Evolutionary conservation across 2,113 vertebrate species (phyloP).

Genomic region (Potamarius usumacintae): DNA sequence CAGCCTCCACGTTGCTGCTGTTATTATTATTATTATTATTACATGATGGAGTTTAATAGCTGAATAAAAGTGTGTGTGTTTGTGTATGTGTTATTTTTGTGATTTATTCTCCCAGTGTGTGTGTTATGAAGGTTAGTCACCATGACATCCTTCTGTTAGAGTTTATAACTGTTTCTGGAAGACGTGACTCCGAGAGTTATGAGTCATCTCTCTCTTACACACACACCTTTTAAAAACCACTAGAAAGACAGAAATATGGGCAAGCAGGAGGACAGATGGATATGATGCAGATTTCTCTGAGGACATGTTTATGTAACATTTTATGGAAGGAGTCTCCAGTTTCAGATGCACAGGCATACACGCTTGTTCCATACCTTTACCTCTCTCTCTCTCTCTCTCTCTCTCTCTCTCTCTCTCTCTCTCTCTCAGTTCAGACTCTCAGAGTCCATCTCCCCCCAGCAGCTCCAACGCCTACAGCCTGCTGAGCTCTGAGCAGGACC

Average conservation of each 20-base stretch:
- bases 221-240: neutral
- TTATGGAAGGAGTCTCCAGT: too few species aligned
- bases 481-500: conserved; percentile 72
- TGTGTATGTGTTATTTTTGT: neutral
- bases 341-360: too few species aligned
- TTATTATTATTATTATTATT: neutral
- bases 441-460: conserved; percentile 58
- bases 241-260: too few species aligned
- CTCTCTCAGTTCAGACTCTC: conserved; percentile 56
- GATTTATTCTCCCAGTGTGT: neutral
- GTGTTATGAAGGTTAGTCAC: neutral
- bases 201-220: neutral
- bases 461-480: conserved; percentile 74
- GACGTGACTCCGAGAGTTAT: neutral
- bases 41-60: neutral
- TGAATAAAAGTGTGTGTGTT: neutral
- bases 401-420: too few species aligned
- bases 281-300: too few species aligned
- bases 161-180: neutral
- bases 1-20: neutral
- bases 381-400: too few species aligned
- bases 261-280: too few species aligned
- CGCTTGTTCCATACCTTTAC: neutral
- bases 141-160: neutral
- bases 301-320: too few species aligned